phyloP scores from a whole-genome alignment of 2,888 invertebrate species.

The Allophyes oxyacanthae region DNA sequence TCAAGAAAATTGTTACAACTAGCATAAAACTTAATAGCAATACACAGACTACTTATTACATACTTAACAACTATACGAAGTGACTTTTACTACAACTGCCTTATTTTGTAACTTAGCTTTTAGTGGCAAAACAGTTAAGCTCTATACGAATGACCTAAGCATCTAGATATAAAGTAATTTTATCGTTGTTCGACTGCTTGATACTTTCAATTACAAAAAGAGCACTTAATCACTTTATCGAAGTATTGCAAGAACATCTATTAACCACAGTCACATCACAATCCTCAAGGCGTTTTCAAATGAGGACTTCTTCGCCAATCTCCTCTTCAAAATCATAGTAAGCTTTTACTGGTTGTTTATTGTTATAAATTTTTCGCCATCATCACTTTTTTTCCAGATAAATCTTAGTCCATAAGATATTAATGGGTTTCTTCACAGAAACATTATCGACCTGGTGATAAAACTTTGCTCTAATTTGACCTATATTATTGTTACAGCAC shows the following conservation, averaged over 20 bases:
- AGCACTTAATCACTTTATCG: neutral
- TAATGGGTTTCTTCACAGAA: too few species aligned
- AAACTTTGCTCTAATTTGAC: conserved; percentile 5
- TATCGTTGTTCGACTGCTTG: conserved; percentile 21
- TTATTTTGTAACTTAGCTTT: conserved; percentile 30
- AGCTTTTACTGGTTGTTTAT: too few species aligned
- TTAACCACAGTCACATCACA: too few species aligned
- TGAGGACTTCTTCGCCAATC: too few species aligned
- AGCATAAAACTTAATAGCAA: conserved; percentile 19
- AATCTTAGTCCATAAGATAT: too few species aligned
- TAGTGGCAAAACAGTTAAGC: conserved; percentile 16
- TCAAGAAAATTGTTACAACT: conserved; percentile 1
- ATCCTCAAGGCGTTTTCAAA: too few species aligned
- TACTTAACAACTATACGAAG: conserved; percentile 1
- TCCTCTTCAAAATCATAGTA: too few species aligned
- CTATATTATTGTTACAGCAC: conserved; percentile 72
- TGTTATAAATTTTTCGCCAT: too few species aligned
- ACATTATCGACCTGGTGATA: too few species aligned
- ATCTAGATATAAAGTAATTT: neutral
- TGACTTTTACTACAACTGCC: conserved; percentile 29
- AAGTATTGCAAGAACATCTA: neutral
- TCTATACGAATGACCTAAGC: conserved; percentile 2
- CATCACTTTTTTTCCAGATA: too few species aligned
- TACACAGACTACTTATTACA: conserved; percentile 4
- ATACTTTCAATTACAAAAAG: conserved; percentile 5